These are phyloP conservation scores for Mareca strepera DNA, from an alignment of 2,797 vertebrate species.

Conservation along the genomic window DNA sequence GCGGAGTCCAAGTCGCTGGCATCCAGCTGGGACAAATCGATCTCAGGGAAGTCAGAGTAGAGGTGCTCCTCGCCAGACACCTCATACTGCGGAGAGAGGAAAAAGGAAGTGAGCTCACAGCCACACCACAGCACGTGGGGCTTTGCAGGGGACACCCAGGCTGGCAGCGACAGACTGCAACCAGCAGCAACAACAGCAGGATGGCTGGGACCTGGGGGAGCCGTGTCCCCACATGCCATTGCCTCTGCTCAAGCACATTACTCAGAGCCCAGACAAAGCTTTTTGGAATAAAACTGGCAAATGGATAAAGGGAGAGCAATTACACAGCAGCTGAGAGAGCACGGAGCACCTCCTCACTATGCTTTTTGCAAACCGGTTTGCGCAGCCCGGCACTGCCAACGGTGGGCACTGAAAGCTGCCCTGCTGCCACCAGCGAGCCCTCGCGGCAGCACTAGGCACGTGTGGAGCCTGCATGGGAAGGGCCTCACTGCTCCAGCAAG, in stretches of 20 bases:
- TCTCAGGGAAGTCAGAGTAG: conserved; percentile 94
- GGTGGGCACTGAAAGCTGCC: not conserved
- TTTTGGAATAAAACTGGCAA: not conserved
- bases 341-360: too few relatives aligned
- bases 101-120: not conserved
- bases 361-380: rapidly evolving
- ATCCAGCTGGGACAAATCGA: conserved; percentile 98
- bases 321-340: rapidly evolving
- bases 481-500: rapidly evolving
- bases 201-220: rapidly evolving
- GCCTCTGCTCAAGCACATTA: rapidly evolving
- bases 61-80: conserved; percentile 91
- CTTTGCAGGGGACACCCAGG: not conserved
- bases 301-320: not conserved
- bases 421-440: not conserved
- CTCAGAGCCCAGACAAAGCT: not conserved
- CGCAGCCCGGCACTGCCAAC: not conserved
- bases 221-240: not conserved
- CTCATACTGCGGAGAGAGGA: conserved; percentile 75
- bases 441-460: not conserved
- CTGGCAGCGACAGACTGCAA: not conserved
- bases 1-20: conserved; percentile 93
- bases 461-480: rapidly evolving
- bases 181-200: not conserved
- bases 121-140: not conserved